Evolutionary conservation across 2,113 vertebrate species (phyloP).

Genomic region (Colinus virginianus): DNA sequence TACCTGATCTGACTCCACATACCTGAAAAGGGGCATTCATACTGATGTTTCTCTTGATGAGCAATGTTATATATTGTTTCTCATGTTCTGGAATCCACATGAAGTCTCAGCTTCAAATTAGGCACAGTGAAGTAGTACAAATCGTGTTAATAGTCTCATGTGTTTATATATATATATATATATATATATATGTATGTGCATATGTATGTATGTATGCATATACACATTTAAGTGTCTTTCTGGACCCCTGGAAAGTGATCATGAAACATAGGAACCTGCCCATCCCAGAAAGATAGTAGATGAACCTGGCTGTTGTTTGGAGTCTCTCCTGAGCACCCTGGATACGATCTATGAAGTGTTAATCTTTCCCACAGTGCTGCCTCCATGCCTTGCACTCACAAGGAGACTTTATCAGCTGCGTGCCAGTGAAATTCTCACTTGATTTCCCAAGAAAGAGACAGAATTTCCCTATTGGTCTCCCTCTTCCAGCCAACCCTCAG

Average conservation of each 20-base stretch:
- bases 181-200: no score
- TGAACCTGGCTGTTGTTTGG: neutral
- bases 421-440: neutral
- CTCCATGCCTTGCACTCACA: neutral
- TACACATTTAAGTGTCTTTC: neutral
- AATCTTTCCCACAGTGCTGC: neutral
- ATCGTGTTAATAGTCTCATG: neutral
- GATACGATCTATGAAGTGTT: accelerated
- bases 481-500: neutral
- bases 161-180: accelerated
- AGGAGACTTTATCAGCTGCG: accelerated
- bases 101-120: neutral
- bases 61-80: neutral
- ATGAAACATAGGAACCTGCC: neutral
- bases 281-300: neutral
- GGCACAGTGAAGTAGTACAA: neutral
- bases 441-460: neutral
- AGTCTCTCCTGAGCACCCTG: neutral
- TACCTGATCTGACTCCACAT: neutral
- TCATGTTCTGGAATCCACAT: neutral
- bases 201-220: accelerated
- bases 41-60: neutral
- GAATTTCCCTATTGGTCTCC: neutral
- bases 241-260: neutral
- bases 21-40: neutral